A percentile compares a stretch with the other conserved stretches of the same genome.
phyloP scores from a whole-genome alignment of 1,140 invertebrate species.

The Potamilus streckersoni region DNA sequence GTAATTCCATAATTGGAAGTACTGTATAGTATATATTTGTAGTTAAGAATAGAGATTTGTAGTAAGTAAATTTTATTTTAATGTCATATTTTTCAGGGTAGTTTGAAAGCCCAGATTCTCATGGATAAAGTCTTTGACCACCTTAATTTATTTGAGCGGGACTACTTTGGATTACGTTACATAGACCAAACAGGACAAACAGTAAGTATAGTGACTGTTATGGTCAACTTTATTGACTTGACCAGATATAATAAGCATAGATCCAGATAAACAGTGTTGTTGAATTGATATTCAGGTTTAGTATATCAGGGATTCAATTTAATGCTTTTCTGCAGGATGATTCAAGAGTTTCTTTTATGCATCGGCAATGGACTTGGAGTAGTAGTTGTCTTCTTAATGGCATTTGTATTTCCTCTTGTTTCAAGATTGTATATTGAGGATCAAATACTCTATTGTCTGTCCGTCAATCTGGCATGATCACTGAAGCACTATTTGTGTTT shows the following conservation, averaged over 20 bases:
- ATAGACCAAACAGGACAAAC: conserved; percentile 78
- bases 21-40: no score
- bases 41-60: no score
- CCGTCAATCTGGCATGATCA: no score
- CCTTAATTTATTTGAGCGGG: conserved; percentile 95
- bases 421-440: no score
- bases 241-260: background rate
- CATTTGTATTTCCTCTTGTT: no score
- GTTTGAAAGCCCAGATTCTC: conserved; percentile 82
- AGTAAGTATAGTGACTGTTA: conserved; percentile 44
- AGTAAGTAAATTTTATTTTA: background rate
- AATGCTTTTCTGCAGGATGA: background rate
- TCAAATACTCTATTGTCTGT: no score
- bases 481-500: no score
- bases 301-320: background rate
- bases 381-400: no score
- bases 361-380: no score
- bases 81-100: conserved; percentile 61
- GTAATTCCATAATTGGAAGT: no score
- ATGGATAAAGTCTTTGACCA: conserved; percentile 97
- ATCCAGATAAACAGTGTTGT: background rate
- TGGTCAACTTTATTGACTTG: background rate
- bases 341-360: no score
- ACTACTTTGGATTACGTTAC: conserved; percentile 99
- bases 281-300: background rate